phyloP scores from a whole-genome alignment of 2,888 invertebrate genomes.

The Cancer borealis region DNA sequence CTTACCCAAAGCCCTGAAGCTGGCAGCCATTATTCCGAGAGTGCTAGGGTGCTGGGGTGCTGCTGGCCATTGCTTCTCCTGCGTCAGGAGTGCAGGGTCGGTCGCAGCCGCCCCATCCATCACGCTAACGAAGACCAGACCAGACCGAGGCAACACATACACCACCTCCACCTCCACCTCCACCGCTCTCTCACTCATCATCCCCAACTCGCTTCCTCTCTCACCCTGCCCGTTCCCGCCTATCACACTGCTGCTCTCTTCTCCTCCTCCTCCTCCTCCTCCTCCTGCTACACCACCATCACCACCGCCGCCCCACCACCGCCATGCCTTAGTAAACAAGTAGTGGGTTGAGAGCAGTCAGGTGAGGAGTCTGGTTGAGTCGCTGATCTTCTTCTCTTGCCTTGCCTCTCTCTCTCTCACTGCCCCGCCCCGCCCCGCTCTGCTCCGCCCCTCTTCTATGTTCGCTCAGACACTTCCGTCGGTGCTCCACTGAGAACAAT shows the following conservation, averaged over 20 bases:
- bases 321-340: background rate
- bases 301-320: background rate
- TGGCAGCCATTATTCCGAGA: background rate
- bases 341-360: slow-evolving; percentile 26
- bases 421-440: background rate
- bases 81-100: slow-evolving; percentile 36
- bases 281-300: background rate
- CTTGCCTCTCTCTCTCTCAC: background rate
- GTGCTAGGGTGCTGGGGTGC: background rate
- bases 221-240: slow-evolving; percentile 8
- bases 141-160: background rate
- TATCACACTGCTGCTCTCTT: background rate
- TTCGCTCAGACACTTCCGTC: background rate
- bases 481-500: slow-evolving; percentile 47
- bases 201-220: background rate
- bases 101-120: slow-evolving; percentile 35
- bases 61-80: background rate
- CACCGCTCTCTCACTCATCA: slow-evolving; percentile 23
- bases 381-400: background rate
- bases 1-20: slow-evolving; percentile 35
- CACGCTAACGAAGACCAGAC: slow-evolving; percentile 48
- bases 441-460: background rate
- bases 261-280: background rate
- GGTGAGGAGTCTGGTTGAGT: background rate
- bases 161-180: slow-evolving; percentile 46